Conservation (phyloP, 2,888 invertebrate species). For the Rutpela maculata region DNA sequence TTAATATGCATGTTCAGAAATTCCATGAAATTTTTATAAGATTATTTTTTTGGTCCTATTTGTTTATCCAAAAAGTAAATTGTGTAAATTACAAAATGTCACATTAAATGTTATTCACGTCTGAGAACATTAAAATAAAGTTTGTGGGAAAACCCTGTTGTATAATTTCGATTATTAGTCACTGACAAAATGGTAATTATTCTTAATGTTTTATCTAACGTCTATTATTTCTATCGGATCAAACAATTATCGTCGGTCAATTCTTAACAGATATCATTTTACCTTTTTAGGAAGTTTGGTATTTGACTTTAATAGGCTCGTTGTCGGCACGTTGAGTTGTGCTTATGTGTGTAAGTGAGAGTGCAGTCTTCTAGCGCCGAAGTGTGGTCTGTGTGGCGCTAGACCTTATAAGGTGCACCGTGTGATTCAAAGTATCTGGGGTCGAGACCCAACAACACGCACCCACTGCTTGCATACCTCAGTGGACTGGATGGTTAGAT, state of each 20-base stretch:
- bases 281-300: conserved; percentile 36
- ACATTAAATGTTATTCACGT: neutral
- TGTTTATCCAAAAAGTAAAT: neutral
- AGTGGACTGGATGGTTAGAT: conserved; percentile 52
- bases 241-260: conserved; percentile 27
- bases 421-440: conserved; percentile 65
- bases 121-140: neutral
- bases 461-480: conserved; percentile 68
- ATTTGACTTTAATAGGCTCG: conserved; percentile 39
- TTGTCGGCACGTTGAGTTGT: conserved; percentile 25
- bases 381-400: conserved; percentile 63
- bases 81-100: neutral
- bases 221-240: conserved; percentile 12
- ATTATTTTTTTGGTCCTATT: neutral
- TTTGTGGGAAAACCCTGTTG: neutral
- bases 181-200: neutral
- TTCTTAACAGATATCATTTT: conserved; percentile 31
- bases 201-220: neutral
- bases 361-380: conserved; percentile 23
- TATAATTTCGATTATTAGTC: neutral
- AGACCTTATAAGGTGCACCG: conserved; percentile 66
- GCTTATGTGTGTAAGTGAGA: conserved; percentile 30
- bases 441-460: conserved; percentile 63
- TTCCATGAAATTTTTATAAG: too few relatives aligned
- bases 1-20: too few relatives aligned